A percentile compares a stretch with the other conserved stretches of the same genome.
Conservation (phyloP, 2,113 vertebrate genomes). For the Oenanthe melanoleuca region DNA sequence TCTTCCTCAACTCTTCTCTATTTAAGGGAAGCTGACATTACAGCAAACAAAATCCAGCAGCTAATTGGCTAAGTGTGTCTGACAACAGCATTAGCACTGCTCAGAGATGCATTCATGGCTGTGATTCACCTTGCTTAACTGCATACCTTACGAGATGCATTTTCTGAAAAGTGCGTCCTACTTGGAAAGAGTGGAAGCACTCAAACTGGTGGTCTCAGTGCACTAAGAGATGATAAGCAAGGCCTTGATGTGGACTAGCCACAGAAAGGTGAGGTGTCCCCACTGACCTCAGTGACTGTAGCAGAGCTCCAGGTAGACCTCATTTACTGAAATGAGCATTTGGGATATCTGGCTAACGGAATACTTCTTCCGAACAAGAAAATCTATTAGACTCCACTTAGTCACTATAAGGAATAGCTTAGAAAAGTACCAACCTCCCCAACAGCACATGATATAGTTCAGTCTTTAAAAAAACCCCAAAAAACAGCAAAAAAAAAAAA, state of each 20-base stretch:
- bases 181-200: neutral
- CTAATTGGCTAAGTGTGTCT: neutral
- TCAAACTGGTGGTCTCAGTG: neutral
- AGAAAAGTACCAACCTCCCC: neutral
- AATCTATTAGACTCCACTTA: neutral
- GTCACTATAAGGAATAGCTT: neutral
- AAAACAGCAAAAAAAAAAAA: neutral
- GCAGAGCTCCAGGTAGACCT: neutral
- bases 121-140: neutral
- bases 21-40: slow-evolving; percentile 16
- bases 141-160: neutral
- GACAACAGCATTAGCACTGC: neutral
- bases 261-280: neutral
- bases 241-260: neutral
- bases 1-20: neutral
- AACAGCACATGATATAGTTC: neutral
- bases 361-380: neutral
- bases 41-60: neutral
- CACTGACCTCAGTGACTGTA: neutral
- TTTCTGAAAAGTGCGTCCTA: neutral
- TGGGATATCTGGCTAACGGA: neutral
- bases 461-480: neutral
- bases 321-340: rapidly evolving
- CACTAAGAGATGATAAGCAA: rapidly evolving
- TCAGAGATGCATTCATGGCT: neutral